Evolutionary conservation across 2,888 invertebrate species (phyloP).

Genomic region (Sympetrum striolatum): DNA sequence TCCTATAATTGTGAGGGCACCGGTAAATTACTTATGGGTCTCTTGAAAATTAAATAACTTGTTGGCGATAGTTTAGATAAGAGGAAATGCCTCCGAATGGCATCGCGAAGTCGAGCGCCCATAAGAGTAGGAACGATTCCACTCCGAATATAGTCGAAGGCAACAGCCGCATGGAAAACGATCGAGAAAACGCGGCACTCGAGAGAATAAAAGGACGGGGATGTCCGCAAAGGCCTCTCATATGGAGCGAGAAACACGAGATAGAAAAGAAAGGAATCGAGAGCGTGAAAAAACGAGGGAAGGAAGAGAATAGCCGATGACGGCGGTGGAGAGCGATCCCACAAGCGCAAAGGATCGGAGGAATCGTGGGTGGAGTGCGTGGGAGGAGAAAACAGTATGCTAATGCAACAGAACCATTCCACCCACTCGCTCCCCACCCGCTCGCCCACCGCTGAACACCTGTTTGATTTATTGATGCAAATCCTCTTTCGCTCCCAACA

Average conservation of each 20-base stretch:
- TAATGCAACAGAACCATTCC: background rate
- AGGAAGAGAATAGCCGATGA: background rate
- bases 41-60: too few species aligned
- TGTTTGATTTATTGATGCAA: conserved; percentile 42
- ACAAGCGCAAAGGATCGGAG: background rate
- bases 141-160: too few species aligned
- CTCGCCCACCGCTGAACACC: conserved; percentile 11
- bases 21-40: too few species aligned
- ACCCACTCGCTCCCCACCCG: background rate
- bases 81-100: too few species aligned
- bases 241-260: background rate
- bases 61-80: too few species aligned
- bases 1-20: too few species aligned
- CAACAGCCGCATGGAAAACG: too few species aligned
- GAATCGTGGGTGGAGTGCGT: background rate
- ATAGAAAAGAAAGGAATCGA: background rate
- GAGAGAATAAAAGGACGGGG: background rate
- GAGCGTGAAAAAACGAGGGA: background rate
- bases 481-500: background rate
- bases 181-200: too few species aligned
- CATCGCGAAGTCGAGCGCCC: too few species aligned
- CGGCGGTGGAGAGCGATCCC: background rate
- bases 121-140: too few species aligned
- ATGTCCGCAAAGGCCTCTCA: background rate
- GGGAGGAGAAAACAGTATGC: background rate